Conservation (phyloP, 2,113 vertebrate genomes). For the Melanerpes aurifrons region DNA sequence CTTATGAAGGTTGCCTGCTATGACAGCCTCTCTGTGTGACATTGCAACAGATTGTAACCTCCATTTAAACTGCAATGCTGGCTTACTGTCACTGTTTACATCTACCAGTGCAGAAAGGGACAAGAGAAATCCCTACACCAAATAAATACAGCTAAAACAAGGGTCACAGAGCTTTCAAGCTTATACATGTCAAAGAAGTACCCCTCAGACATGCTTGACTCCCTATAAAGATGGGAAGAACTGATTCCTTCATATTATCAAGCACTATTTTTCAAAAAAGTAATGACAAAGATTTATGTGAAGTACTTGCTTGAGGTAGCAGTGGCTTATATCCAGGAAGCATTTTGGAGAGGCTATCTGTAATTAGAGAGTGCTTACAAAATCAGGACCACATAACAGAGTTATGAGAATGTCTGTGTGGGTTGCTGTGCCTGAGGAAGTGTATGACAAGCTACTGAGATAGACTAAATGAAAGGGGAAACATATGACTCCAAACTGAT, state of each 20-base stretch:
- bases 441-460: background rate
- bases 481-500: background rate
- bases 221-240: background rate
- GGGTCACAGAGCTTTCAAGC: background rate
- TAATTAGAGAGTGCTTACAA: background rate
- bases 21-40: background rate
- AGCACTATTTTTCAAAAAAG: background rate
- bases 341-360: background rate
- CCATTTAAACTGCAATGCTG: background rate
- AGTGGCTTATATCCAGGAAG: background rate
- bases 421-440: background rate
- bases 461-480: background rate
- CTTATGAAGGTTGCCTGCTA: background rate
- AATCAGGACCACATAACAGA: background rate
- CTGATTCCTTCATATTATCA: background rate
- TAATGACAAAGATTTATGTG: background rate
- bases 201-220: no score
- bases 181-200: background rate
- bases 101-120: background rate
- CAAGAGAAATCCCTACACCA: background rate
- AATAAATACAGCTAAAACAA: background rate
- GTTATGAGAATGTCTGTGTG: background rate
- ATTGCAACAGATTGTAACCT: background rate
- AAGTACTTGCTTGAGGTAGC: slow-evolving; percentile 3
- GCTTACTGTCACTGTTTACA: background rate